Base-by-base conservation (phyloP, 23 tunicate genomes). In the Ascidia mentula region DNA sequence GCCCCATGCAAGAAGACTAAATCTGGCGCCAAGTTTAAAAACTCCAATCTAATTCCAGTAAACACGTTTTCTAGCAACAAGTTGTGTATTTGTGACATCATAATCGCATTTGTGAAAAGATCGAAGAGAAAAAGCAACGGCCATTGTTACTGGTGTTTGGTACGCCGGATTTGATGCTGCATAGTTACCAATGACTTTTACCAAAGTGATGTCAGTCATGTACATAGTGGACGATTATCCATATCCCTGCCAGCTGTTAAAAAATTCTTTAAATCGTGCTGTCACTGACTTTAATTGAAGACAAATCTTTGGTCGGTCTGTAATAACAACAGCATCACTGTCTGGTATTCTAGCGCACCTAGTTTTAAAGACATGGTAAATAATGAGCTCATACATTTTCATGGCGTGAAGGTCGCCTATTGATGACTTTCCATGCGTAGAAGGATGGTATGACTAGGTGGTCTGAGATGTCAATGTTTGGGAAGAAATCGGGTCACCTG, bases 31-130 rank as follows among this genome's bases (percentile, higher is more conserved):
- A 53, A 26, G 24, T 20, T 53, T 53, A 53, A 53, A 53, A 26
- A 53, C 53, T 9, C 53, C 53, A 15, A 42, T 42, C 53, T 12
- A 12, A 42, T 15, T 15, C 15, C 15, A 5, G 22, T 9, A 26
- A 28, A 6, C 28, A 53, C 13, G 13, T 53, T 28, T 53, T 9
- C 65, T 3, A 26, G 7, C 22, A 53, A 9, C 65, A 9, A 53
- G n/a, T n/a, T 53, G 65, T 53, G 65, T 53, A 53, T 53, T 53
- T 53, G 12, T 53, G 65, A 53, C 65, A 53, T 53, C 65, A 53
- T 53, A 53, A 53, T 53, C 65, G 65, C 65, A 53, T 53, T 53
- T 6, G 65, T 3, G 2, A 28, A 53, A 28, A 53, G 1, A 20
- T 53, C 7, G 65, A 53, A 53, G 28, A 53, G 28, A 53, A 5